Conservation (phyloP, 2,113 vertebrate species). For the Oxygymnocypris stewartii region DNA sequence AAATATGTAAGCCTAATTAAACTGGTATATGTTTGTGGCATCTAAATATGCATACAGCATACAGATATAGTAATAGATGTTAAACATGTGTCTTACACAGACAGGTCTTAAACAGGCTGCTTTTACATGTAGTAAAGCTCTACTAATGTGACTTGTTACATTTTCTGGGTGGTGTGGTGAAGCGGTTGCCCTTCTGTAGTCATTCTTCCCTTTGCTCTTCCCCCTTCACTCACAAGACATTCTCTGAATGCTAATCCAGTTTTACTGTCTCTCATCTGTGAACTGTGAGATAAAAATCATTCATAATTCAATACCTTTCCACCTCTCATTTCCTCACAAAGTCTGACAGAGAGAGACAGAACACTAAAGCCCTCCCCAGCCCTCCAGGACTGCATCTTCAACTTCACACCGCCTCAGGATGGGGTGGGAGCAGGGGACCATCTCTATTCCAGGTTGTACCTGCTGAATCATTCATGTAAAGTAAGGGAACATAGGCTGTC, state of each 20-base stretch:
- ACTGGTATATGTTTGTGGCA: background rate
- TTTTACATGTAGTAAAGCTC: background rate
- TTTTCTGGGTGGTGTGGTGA: constrained; percentile 19
- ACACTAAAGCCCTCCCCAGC: constrained; percentile 12
- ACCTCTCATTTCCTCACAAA: constrained; percentile 48
- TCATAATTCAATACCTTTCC: constrained; percentile 59
- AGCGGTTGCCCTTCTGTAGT: background rate
- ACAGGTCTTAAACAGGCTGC: background rate
- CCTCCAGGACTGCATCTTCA: constrained; percentile 27
- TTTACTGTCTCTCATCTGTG: constrained; percentile 53
- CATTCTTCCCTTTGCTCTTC: constrained; percentile 21
- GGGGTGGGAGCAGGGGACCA: constrained; percentile 18
- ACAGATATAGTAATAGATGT: background rate
- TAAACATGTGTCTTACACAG: background rate
- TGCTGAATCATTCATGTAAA: constrained; percentile 58
- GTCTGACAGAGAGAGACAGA: constrained; percentile 35
- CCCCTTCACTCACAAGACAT: constrained; percentile 27
- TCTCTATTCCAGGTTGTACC: constrained; percentile 50
- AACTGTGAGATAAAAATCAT: constrained; percentile 58
- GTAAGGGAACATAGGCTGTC: constrained; percentile 32
- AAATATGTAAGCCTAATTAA: constrained; percentile 8
- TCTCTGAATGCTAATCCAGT: constrained; percentile 52
- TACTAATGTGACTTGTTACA: constrained; percentile 16
- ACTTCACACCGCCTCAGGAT: constrained; percentile 35
- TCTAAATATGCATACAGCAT: background rate